Conservation (phyloP, 2,113 vertebrate species). For the Balaeniceps rex region DNA sequence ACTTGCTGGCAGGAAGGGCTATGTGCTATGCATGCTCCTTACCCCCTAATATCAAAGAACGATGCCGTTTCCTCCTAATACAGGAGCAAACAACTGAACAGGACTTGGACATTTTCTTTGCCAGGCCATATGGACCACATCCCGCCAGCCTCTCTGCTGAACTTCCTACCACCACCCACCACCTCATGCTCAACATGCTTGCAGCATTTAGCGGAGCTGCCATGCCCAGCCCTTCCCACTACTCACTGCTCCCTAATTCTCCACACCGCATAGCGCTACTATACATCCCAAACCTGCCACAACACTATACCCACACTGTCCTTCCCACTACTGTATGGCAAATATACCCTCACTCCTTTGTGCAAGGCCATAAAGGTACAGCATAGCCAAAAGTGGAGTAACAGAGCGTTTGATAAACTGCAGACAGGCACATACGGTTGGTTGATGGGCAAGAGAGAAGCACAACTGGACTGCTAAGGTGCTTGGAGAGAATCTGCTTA, state of each 20-base stretch:
- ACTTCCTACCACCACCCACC: background rate
- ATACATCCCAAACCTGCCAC: background rate
- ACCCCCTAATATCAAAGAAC: background rate
- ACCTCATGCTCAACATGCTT: accelerated
- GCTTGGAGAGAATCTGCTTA: background rate
- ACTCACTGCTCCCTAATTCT: background rate
- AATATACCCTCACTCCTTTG: background rate
- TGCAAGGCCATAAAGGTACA: background rate
- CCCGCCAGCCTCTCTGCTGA: background rate
- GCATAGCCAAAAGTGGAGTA: background rate
- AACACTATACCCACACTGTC: background rate
- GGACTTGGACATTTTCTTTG: background rate
- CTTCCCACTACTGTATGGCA: background rate
- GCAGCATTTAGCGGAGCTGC: background rate
- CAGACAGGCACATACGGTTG: background rate
- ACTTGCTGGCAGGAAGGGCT: background rate
- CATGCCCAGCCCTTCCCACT: background rate
- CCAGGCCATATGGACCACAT: accelerated
- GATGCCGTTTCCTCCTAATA: accelerated
- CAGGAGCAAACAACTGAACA: background rate
- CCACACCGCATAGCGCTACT: accelerated
- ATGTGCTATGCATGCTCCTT: accelerated
- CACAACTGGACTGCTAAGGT: background rate
- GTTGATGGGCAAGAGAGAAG: background rate
- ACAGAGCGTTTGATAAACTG: background rate